Evolutionary conservation across 1,140 invertebrate species (phyloP), one percentile per base, ranked within the genome.

Genomic region (Colletes gigas): DNA sequence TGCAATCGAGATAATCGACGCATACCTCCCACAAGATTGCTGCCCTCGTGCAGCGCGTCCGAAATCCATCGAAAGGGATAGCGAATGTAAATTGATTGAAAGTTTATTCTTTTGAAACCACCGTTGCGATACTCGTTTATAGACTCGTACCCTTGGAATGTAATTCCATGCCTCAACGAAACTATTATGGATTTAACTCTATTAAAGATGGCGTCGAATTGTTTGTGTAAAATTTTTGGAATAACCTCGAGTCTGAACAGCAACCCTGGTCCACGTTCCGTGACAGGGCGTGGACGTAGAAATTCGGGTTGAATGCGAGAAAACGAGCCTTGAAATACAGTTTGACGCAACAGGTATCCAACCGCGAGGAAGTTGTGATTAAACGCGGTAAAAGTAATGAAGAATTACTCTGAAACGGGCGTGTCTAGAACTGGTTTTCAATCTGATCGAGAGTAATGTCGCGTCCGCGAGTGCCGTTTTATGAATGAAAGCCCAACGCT

Each of bases 401-500:
- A 83, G 83, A 83, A 87, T 88, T 85, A 83, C 76, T 82, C 66
- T 54, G 73, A 65, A 77, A 77, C 69, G 77, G 81, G 82, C 73
- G 83, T 83, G 85, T 74, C 76, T 72, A 65, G 59, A 89, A 84
- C 83, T 83, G 88, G 83, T 87, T 89, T 83, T 59, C 78, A 81
- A 83, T 86, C 55, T 71, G 69, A 83, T 82, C 47, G 60, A 62
- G 72, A 69, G 60, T 70, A 74, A 84, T 75, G 63, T 44, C 47
- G 62, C 63, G 78, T 80, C 71, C 52, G 41, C 62, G 71, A 67
- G 52, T 67, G 63, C 71, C 78, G 72, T 74, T 74, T 80, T 80
- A 80, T 75, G 78, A 80, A 80, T 80, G 78, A 80, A 75, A 80
- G 63, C 39, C 14, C 60, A 12, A 62, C 41, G 19, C 17, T 50